Base-by-base conservation (phyloP, 2,888 invertebrate species). In the Napeogenes sylphis region DNA sequence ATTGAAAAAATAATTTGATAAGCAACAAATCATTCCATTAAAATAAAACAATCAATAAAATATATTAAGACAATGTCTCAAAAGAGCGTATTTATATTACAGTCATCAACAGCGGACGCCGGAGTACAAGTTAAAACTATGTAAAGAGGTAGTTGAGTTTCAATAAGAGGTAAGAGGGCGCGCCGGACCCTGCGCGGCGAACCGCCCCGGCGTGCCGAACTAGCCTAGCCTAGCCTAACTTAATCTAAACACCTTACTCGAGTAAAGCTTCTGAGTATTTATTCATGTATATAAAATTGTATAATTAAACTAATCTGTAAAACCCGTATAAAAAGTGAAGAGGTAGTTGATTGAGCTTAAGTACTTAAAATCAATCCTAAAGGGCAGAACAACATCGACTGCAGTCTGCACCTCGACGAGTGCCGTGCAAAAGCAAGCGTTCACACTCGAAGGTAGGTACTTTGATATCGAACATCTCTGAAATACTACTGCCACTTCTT, bases 251-350 rank as follows among this genome's bases (percentile, higher is more conserved):
- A 87, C 89, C 89, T 89, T 88, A 90, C 89, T 83, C 87, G 79
- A 88, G 89, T 90, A 89, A 90, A 90, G 90, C 90, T 90, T 90
- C 85, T 90, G 90, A 90, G 90, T 90, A 90, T 90, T 90, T 75
- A 82, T 85, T 89, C 84, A 82, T 88, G 87, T 88, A 85, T 89
- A 88, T 86, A 86, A 87, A 82, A 86, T 86, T 90, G 90, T 90
- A 90, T 90, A 90, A 90, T 90, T 90, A 89, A 89, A 90, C 90
- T 90, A 90, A 87, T 89, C 85, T 90, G 88, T 89, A 90, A 84
- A 90, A 90, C 90, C 90, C 90, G 90, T 90, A 90, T 89, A 90
- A 90, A 88, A 90, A 87, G 85, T 88, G 88, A 89, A 90, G 90
- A 90, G 90, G 90, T 90, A 90, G 86, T 82, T 87, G 83, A 85